Percentiles rank a stretch among this genome's conserved stretches.
phyloP scores from a whole-genome alignment of 1,140 invertebrate species.

The Meloidogyne chitwoodi region DNA sequence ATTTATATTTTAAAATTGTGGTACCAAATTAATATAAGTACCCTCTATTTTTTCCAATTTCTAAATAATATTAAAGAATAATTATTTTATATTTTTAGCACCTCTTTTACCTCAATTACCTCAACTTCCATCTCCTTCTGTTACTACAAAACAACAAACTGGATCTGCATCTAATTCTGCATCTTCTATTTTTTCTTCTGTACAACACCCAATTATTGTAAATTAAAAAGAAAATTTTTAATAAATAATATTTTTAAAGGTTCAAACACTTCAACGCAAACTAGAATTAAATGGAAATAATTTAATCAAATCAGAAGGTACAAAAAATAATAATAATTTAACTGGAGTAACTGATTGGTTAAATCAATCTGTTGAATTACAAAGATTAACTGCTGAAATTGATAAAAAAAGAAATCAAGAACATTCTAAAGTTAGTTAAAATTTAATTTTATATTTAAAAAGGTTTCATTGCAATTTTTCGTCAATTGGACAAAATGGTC shows the following conservation, averaged over 20 bases:
- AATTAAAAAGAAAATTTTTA: no score
- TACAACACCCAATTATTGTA: no score
- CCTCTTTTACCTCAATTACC: background rate
- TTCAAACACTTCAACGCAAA: slow-evolving; percentile 12
- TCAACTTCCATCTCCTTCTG: background rate
- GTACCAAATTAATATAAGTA: no score
- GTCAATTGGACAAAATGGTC: no score
- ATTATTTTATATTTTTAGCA: no score
- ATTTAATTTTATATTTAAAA: no score
- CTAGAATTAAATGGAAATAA: slow-evolving; percentile 12
- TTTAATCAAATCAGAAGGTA: background rate
- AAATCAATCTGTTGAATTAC: background rate
- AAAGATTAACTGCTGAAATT: background rate
- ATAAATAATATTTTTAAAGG: background rate
- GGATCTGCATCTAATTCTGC: no score
- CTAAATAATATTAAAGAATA: no score
- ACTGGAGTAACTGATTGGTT: slow-evolving; percentile 1
- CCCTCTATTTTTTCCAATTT: no score
- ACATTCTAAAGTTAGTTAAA: background rate
- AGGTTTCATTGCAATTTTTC: no score
- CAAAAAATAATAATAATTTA: slow-evolving; percentile 5
- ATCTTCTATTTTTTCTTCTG: no score
- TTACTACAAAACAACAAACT: background rate
- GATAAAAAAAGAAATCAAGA: slow-evolving; percentile 2
- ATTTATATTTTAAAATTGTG: no score